A percentile compares a stretch with the other conserved stretches of the same genome.
Evolutionary conservation across 2,797 vertebrate species (phyloP).

Genomic region (Bufotes viridis): DNA sequence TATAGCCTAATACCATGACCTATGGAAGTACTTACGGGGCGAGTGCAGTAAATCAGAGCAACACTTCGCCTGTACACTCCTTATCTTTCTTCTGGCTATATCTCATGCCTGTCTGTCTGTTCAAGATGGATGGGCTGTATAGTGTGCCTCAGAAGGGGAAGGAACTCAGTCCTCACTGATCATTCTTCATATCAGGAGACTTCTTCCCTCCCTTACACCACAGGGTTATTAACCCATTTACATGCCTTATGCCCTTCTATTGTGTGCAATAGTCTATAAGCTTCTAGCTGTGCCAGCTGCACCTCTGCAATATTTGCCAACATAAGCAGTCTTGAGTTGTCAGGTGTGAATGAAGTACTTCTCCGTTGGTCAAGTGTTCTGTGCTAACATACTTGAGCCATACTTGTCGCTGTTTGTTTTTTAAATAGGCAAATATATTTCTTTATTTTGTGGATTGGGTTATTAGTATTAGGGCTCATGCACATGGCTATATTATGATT

Average conservation of each 20-base stretch:
- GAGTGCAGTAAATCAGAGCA: slow-evolving; percentile 76
- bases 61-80: slow-evolving; percentile 62
- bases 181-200: slow-evolving; percentile 24
- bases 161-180: slow-evolving; percentile 26
- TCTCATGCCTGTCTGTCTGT: slow-evolving; percentile 69
- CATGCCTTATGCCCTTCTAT: background rate
- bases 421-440: background rate
- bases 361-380: background rate
- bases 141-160: slow-evolving; percentile 32
- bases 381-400: background rate
- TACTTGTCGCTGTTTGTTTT: background rate
- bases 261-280: background rate
- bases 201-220: background rate
- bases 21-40: slow-evolving; percentile 78
- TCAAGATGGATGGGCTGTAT: slow-evolving; percentile 64
- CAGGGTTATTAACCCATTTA: slow-evolving; percentile 13
- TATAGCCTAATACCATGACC: slow-evolving; percentile 79
- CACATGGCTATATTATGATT: background rate
- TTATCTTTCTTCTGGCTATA: slow-evolving; percentile 66
- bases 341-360: slow-evolving; percentile 9
- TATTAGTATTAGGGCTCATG: background rate
- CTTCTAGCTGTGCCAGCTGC: background rate
- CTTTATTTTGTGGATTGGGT: background rate
- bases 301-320: slow-evolving; percentile 22
- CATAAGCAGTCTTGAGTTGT: background rate